Evolutionary conservation across 2,888 invertebrate species (phyloP).

Genomic region (Criorhina ranunculi): DNA sequence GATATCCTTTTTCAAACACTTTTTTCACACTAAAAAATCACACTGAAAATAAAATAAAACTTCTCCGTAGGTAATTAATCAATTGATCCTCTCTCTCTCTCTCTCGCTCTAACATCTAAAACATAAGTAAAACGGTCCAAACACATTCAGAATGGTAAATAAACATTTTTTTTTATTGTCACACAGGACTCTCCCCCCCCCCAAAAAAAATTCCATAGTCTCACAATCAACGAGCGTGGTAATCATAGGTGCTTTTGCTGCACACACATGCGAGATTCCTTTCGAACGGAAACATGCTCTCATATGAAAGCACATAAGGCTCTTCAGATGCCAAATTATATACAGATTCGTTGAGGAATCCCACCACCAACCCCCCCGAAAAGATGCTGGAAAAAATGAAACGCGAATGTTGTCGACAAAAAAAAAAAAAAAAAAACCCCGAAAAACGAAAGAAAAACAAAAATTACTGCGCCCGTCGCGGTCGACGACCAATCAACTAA

Average conservation of each 20-base stretch:
- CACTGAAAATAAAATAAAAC: background rate
- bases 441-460: constrained; percentile 22
- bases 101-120: no score
- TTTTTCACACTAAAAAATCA: constrained; percentile 2
- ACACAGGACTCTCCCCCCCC: background rate
- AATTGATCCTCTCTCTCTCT: background rate
- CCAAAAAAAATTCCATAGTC: background rate
- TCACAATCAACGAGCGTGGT: no score
- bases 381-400: constrained; percentile 47
- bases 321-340: constrained; percentile 15
- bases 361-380: background rate
- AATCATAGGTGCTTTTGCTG: constrained; percentile 1
- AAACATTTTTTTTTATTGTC: constrained; percentile 15
- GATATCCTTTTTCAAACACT: no score
- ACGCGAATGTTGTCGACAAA: constrained; percentile 43
- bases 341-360: constrained; percentile 27
- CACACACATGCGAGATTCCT: background rate
- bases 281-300: background rate
- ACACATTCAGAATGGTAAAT: background rate
- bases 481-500: constrained; percentile 64
- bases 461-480: constrained; percentile 59
- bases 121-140: no score
- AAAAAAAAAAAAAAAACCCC: constrained; percentile 23
- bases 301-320: background rate
- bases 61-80: constrained; percentile 7